Evolutionary conservation across 2,797 vertebrate genomes (phyloP).

Genomic region (Pitangus sulphuratus): DNA sequence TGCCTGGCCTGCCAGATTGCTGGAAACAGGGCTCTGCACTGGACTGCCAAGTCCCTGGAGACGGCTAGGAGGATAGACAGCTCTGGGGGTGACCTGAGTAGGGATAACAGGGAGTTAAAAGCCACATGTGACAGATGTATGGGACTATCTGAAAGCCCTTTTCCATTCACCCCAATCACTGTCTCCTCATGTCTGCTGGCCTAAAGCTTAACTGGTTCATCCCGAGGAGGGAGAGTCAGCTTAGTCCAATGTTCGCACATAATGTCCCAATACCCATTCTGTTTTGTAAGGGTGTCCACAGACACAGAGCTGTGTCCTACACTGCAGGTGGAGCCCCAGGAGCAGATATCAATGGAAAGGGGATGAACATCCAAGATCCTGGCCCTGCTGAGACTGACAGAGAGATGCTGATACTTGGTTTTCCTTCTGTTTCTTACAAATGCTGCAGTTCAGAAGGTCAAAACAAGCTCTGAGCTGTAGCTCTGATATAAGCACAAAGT

Average conservation of each 20-base stretch:
- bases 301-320: fast-evolving
- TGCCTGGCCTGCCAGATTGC: background rate
- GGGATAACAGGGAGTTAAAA: background rate
- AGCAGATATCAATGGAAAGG: background rate
- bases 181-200: background rate
- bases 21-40: background rate
- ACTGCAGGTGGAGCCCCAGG: background rate
- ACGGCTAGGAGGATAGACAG: background rate
- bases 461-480: background rate
- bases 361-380: background rate
- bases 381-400: background rate
- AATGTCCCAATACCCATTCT: background rate
- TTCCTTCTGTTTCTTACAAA: background rate
- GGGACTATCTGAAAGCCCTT: background rate
- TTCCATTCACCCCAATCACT: background rate
- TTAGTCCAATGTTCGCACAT: background rate
- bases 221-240: background rate
- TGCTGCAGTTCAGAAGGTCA: background rate
- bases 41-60: background rate
- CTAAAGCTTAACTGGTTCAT: background rate
- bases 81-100: fast-evolving
- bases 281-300: background rate
- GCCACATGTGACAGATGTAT: background rate
- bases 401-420: background rate
- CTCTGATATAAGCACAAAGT: background rate